Evolutionary conservation across 2,113 vertebrate genomes (phyloP).

Genomic region (Triplophysa rosa): DNA sequence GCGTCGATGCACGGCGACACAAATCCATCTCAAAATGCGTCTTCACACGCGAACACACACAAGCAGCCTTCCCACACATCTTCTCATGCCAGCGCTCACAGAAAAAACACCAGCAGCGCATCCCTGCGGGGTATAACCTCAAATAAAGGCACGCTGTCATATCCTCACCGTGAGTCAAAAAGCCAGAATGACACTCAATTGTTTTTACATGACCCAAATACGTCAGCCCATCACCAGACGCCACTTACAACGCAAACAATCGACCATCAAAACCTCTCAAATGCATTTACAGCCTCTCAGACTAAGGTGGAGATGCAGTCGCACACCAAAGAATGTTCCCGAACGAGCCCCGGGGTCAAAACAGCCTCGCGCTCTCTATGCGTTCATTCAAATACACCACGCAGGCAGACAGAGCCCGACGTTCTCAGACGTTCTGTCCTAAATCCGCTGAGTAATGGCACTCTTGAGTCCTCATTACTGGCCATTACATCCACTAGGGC

Average conservation of each 20-base stretch:
- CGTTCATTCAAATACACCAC: background rate
- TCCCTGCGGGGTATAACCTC: conserved; percentile 11
- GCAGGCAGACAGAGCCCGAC: conserved; percentile 4
- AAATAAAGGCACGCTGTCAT: conserved; percentile 3
- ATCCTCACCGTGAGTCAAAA: conserved; percentile 14
- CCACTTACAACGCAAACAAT: conserved; percentile 3
- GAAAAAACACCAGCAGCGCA: conserved; percentile 15
- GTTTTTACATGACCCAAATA: conserved; percentile 24
- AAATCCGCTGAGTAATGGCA: conserved; percentile 29
- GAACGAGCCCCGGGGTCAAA: conserved; percentile 8
- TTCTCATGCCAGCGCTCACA: background rate
- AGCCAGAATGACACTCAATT: conserved; percentile 26
- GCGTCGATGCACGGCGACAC: conserved; percentile 1
- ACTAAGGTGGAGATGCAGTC: conserved; percentile 30
- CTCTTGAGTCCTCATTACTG: conserved; percentile 30
- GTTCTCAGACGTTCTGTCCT: conserved; percentile 26
- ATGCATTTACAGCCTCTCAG: conserved; percentile 34
- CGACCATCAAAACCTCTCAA: conserved; percentile 36
- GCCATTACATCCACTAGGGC: background rate
- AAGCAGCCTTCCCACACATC: conserved; percentile 3
- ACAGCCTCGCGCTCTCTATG: background rate
- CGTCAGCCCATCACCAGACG: conserved; percentile 14
- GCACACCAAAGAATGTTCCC: background rate
- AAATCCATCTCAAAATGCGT: background rate
- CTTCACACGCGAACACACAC: background rate